Percentiles rank a stretch among this genome's conserved stretches.
Conservation (phyloP, 2,113 vertebrate species). For the Porphyrio hochstetteri region DNA sequence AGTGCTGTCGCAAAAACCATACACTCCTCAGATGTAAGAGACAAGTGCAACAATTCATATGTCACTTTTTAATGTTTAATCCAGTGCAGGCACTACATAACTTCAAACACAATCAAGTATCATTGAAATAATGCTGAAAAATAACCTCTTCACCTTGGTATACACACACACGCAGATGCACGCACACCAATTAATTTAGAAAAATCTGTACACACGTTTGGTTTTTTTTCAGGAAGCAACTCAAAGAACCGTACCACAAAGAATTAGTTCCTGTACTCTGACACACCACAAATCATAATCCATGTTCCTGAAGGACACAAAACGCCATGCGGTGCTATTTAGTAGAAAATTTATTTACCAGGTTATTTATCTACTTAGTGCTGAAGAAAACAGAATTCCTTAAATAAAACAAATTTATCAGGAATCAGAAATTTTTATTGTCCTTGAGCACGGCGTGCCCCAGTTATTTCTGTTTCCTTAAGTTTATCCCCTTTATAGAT, state of each 20-base stretch:
- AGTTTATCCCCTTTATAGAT: conserved; percentile 59
- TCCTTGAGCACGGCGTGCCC: conserved; percentile 63
- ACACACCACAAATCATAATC: conserved; percentile 52
- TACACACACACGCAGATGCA: not conserved
- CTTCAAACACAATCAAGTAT: conserved; percentile 63
- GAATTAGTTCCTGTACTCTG: conserved; percentile 37
- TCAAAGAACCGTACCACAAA: conserved; percentile 4
- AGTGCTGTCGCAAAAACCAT: not conserved
- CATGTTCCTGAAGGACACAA: conserved; percentile 55
- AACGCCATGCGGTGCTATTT: conserved; percentile 69
- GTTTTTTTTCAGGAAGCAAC: conserved; percentile 36
- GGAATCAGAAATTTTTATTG: conserved; percentile 74
- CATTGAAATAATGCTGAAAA: conserved; percentile 64
- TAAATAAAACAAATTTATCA: conserved; percentile 73
- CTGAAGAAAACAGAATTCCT: conserved; percentile 60
- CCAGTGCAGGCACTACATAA: conserved; percentile 63
- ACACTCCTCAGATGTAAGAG: conserved; percentile 54
- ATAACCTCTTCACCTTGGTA: conserved; percentile 45
- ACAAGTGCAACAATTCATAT: conserved; percentile 57
- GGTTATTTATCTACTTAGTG: conserved; percentile 55
- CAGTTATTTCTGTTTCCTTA: conserved; percentile 49
- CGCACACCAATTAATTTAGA: conserved; percentile 58
- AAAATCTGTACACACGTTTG: conserved; percentile 50
- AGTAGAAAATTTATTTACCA: no score
- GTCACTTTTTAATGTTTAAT: conserved; percentile 64